Evolutionary conservation across 2,888 invertebrate genomes (phyloP).

Genomic region (Melieria picta): DNA sequence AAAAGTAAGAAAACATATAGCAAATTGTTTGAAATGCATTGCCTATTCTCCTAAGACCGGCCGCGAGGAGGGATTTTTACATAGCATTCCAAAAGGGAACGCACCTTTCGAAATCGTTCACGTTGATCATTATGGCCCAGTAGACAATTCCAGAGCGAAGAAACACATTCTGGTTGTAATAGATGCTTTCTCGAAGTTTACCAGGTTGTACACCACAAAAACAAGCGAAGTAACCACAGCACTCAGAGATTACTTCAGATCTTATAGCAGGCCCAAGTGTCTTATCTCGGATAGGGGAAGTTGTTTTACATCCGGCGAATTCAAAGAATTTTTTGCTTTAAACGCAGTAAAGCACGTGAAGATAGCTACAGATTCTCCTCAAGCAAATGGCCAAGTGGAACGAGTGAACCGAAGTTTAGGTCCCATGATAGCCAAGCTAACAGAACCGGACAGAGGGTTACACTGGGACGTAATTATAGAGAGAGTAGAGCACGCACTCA

Average conservation of each 20-base stretch:
- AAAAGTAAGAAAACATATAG: constrained; percentile 22
- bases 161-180: constrained; percentile 48
- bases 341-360: not conserved
- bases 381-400: constrained; percentile 1
- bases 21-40: constrained; percentile 35
- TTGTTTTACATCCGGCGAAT: not conserved
- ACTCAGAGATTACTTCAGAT: constrained; percentile 2
- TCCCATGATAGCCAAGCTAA: not conserved
- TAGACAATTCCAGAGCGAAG: constrained; percentile 39
- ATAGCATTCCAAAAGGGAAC: constrained; percentile 46
- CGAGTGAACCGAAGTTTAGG: not conserved
- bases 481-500: not conserved
- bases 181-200: constrained; percentile 46
- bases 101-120: constrained; percentile 50
- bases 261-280: not conserved
- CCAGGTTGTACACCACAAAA: constrained; percentile 2
- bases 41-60: constrained; percentile 20
- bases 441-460: not conserved
- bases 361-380: not conserved
- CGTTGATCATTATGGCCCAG: constrained; percentile 52
- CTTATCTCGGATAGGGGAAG: not conserved
- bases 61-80: constrained; percentile 45
- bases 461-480: not conserved
- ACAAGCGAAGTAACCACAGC: constrained; percentile 24
- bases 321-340: not conserved